Conservation (phyloP, 2,113 vertebrate genomes). For the Orycteropus afer region DNA sequence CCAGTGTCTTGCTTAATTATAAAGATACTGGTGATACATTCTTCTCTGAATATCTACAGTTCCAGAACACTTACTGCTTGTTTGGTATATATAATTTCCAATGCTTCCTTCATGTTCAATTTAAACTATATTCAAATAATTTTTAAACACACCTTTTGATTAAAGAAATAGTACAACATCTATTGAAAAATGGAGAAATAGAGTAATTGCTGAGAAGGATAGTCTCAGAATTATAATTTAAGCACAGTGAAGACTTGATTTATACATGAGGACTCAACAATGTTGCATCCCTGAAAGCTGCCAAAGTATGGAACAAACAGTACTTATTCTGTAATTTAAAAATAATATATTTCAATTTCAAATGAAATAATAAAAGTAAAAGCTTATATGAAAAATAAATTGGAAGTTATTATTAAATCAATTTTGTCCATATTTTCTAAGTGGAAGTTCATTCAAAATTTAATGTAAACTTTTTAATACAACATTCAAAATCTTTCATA, state of each 20-base stretch:
- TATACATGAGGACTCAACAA: neutral
- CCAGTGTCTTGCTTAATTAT: neutral
- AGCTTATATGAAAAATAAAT: neutral
- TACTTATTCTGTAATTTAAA: neutral
- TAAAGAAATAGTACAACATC: neutral
- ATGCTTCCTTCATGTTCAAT: neutral
- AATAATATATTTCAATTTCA: neutral
- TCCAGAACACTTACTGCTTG: neutral
- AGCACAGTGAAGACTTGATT: neutral
- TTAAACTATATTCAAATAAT: neutral
- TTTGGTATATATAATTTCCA: neutral
- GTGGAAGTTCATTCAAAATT: neutral
- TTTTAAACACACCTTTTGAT: neutral
- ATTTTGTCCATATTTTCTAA: neutral
- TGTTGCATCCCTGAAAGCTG: neutral
- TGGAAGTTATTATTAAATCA: neutral
- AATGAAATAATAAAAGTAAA: neutral
- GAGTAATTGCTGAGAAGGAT: neutral
- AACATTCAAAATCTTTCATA: too few relatives aligned
- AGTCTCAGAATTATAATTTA: neutral
- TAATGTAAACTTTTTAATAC: neutral
- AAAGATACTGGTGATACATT: neutral
- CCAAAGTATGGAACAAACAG: neutral
- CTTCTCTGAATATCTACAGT: neutral
- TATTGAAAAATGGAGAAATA: neutral